These are phyloP conservation scores for Patagioenas fasciata DNA, from an alignment of 2,113 vertebrate species.

Conservation along the genomic window DNA sequence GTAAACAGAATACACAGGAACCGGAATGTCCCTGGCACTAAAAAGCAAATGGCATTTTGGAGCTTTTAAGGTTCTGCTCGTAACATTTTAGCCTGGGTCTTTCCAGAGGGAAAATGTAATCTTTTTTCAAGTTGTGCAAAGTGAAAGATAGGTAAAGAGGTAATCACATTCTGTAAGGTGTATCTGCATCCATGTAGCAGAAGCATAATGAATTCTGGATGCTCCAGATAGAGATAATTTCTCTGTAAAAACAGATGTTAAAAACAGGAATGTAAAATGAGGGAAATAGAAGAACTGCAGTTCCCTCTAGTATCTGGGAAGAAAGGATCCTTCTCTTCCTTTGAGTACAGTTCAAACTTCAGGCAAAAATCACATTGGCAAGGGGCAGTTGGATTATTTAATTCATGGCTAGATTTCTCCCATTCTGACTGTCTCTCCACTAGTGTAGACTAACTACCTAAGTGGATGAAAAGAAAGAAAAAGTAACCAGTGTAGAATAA, in stretches of 20 bases:
- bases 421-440: background rate
- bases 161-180: background rate
- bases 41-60: background rate
- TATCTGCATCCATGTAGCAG: background rate
- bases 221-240: background rate
- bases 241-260: background rate
- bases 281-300: background rate
- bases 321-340: background rate
- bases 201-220: background rate
- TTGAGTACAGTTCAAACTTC: conserved; percentile 41
- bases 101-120: background rate
- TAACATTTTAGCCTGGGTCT: background rate
- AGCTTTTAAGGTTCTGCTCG: background rate
- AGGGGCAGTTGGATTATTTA: background rate
- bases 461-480: conserved; percentile 4
- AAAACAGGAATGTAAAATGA: background rate
- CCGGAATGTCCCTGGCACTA: background rate
- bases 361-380: conserved; percentile 21
- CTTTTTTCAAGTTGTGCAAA: background rate
- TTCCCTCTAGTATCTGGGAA: background rate
- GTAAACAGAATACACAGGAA: conserved; percentile 33
- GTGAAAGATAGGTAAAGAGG: background rate
- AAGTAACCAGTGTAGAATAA: conserved; percentile 53
- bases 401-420: background rate
- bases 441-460: conserved; percentile 22